Evolutionary conservation across 2,113 vertebrate genomes (phyloP).

Genomic region (Osmerus mordax): DNA sequence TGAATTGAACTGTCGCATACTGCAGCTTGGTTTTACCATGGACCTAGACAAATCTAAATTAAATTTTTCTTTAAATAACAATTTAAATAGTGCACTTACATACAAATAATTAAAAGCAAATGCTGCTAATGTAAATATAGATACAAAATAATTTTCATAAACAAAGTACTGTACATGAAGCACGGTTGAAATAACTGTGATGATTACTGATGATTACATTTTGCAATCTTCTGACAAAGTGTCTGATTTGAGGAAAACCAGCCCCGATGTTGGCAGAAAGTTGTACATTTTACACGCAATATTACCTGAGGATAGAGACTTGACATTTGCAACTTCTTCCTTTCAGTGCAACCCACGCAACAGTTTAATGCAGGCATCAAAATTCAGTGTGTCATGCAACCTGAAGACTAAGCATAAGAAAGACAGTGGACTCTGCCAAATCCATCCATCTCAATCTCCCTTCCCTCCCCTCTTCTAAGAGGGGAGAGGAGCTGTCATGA

Average conservation of each 20-base stretch:
- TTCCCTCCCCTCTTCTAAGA: conserved; percentile 49
- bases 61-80: no score
- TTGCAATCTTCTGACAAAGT: conserved; percentile 16
- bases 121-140: no score
- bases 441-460: conserved; percentile 40
- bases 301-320: conserved; percentile 33
- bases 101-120: no score
- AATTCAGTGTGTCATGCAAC: conserved; percentile 45
- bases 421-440: conserved; percentile 42
- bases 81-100: no score
- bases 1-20: background rate
- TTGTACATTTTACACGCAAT: conserved; percentile 17
- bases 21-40: no score
- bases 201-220: background rate
- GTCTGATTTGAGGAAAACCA: conserved; percentile 17
- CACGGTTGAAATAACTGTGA: no score
- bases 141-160: no score
- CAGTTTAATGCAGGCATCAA: conserved; percentile 51
- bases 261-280: conserved; percentile 5
- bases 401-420: conserved; percentile 34
- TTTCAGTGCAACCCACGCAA: conserved; percentile 31
- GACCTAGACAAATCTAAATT: no score
- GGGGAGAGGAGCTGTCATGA: conserved; percentile 26
- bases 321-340: conserved; percentile 46
- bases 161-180: no score